phyloP scores from a whole-genome alignment of 2,797 vertebrate species.

The Xenops minutus region DNA sequence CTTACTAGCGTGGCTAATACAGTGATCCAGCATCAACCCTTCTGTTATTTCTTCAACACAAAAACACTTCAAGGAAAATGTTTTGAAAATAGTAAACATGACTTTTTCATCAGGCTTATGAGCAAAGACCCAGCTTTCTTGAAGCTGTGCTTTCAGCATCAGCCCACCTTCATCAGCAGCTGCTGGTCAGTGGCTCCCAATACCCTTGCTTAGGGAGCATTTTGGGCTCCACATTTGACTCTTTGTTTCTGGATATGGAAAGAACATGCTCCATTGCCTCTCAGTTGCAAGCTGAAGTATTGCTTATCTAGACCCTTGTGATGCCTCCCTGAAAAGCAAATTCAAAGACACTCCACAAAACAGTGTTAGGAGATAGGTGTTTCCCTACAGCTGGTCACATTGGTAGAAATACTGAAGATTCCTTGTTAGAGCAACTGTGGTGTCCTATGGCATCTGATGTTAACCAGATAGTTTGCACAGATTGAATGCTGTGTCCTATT shows the following conservation, averaged over 20 bases:
- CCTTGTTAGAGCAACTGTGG: not conserved
- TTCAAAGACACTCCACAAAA: not conserved
- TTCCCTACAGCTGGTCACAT: not conserved
- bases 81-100: not conserved
- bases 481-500: not conserved
- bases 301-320: not conserved
- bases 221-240: not conserved
- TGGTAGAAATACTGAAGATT: not conserved
- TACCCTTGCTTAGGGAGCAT: not conserved
- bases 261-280: not conserved
- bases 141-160: not conserved
- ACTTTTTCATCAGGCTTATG: not conserved
- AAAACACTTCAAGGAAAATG: not conserved
- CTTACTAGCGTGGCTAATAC: not conserved
- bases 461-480: not conserved
- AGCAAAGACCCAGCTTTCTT: not conserved
- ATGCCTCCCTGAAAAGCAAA: not conserved
- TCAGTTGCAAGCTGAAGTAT: not conserved
- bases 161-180: not conserved
- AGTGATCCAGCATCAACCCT: not conserved
- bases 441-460: not conserved
- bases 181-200: not conserved
- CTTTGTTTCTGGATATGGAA: not conserved
- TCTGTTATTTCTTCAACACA: not conserved
- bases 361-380: not conserved